These are phyloP conservation scores for Epizoanthus fatuus DNA, from an alignment of 92 coral and sea anemone genomes.

Conservation along the genomic window DNA sequence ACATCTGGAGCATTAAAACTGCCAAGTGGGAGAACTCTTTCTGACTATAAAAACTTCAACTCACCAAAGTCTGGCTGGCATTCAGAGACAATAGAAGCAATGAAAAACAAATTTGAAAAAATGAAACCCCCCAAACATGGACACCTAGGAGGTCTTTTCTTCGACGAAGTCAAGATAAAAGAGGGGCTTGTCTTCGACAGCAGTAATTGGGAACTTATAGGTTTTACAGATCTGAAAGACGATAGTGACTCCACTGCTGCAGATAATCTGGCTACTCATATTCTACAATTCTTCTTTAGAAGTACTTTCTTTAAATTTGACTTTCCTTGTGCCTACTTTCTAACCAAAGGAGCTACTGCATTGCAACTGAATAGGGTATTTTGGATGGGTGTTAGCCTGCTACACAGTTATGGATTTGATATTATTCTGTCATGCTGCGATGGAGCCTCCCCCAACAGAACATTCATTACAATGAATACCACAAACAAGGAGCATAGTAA, in stretches of 20 bases:
- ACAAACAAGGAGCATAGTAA: conserved; percentile 7
- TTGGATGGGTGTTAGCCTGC: conserved; percentile 57
- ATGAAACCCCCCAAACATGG: conserved; percentile 49
- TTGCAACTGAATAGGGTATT: conserved; percentile 49
- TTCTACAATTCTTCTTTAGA: conserved; percentile 37
- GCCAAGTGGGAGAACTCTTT: conserved; percentile 55
- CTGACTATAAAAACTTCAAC: conserved; percentile 53
- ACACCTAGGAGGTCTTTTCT: conserved; percentile 45
- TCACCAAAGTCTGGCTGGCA: conserved; percentile 54
- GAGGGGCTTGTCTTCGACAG: conserved; percentile 51
- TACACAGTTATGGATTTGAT: conserved; percentile 47
- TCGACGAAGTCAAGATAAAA: conserved; percentile 49
- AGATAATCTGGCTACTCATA: conserved; percentile 29
- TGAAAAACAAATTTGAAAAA: conserved; percentile 40
- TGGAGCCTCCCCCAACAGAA: conserved; percentile 59
- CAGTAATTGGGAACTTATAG: conserved; percentile 54
- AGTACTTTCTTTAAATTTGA: conserved; percentile 49
- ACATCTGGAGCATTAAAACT: conserved; percentile 38
- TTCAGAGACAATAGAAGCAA: background rate
- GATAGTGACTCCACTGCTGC: conserved; percentile 6
- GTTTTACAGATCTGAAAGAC: conserved; percentile 28
- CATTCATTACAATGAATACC: conserved; percentile 48
- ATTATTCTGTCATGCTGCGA: conserved; percentile 48
- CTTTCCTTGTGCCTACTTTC: conserved; percentile 42
- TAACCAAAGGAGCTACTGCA: conserved; percentile 41